These are phyloP conservation scores for Microcebus ravelobensis DNA, from an alignment of 2,113 vertebrate genomes.

Conservation along the genomic window DNA sequence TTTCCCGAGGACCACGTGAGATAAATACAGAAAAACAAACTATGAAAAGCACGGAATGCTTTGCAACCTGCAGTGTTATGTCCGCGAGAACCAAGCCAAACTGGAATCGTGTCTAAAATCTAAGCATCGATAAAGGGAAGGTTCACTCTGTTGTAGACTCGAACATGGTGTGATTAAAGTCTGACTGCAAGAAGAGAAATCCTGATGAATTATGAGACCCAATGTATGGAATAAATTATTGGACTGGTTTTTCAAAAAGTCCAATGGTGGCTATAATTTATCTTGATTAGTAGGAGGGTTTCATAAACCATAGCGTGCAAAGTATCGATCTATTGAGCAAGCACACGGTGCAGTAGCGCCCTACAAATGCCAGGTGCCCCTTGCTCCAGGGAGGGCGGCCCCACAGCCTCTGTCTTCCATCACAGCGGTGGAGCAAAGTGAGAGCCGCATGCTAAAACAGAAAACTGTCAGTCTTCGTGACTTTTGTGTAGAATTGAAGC, in stretches of 20 bases:
- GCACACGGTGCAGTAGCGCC: rapidly evolving
- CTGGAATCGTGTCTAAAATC: not conserved
- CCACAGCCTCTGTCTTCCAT: rapidly evolving
- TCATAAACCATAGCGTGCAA: not conserved
- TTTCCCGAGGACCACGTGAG: not conserved
- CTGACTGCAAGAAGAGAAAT: conserved; percentile 42
- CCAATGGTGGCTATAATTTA: conserved; percentile 76
- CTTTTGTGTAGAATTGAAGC: not conserved
- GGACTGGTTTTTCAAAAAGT: conserved; percentile 66
- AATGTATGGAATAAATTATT: conserved; percentile 73
- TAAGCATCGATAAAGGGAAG: conserved; percentile 40
- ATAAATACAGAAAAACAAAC: rapidly evolving
- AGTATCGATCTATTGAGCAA: conserved; percentile 52
- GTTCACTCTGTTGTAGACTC: conserved; percentile 4
- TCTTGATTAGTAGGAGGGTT: conserved; percentile 74
- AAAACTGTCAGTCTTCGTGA: rapidly evolving
- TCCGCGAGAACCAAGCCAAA: not conserved
- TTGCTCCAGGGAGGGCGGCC: rapidly evolving
- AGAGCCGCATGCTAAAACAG: rapidly evolving
- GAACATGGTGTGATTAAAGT: conserved; percentile 60
- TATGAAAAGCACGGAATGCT: not conserved
- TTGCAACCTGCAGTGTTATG: not conserved
- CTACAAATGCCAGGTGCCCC: rapidly evolving
- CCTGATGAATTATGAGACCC: conserved; percentile 58
- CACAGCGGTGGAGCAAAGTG: rapidly evolving